These are phyloP conservation scores for Chromoteleia sp. DNA, from an alignment of 2,888 invertebrate genomes.

Conservation along the genomic window DNA sequence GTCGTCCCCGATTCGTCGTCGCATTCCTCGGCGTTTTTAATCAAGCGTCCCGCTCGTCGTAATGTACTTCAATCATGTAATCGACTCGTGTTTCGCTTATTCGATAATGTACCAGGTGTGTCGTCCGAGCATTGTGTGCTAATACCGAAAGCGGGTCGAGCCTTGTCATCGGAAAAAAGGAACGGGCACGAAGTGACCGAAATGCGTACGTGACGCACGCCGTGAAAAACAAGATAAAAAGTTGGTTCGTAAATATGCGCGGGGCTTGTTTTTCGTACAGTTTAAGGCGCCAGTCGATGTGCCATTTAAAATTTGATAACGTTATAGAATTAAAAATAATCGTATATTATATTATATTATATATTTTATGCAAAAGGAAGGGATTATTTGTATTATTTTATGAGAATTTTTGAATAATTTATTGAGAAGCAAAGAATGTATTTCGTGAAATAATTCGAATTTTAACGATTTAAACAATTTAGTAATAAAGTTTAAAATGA, in stretches of 20 bases:
- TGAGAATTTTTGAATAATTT: too few species aligned
- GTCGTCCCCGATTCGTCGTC: slow-evolving; percentile 32
- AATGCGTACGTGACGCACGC: slow-evolving; percentile 5
- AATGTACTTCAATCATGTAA: slow-evolving; percentile 68
- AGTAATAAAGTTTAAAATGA: too few species aligned
- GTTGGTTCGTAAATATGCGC: background rate
- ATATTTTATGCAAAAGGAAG: too few species aligned
- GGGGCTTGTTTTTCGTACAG: background rate
- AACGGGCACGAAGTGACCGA: slow-evolving; percentile 13
- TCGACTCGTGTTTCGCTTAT: slow-evolving; percentile 70
- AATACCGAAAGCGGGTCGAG: slow-evolving; percentile 71
- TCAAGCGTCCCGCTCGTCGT: slow-evolving; percentile 49
- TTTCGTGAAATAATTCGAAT: too few species aligned
- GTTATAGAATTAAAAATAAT: too few species aligned
- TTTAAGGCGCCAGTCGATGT: background rate
- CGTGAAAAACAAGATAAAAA: background rate
- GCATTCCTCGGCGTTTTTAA: slow-evolving; percentile 58
- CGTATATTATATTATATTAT: too few species aligned
- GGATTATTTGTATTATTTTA: too few species aligned
- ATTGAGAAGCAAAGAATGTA: too few species aligned
- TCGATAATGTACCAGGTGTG: slow-evolving; percentile 75
- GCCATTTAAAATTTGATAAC: background rate
- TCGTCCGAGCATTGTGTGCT: slow-evolving; percentile 77
- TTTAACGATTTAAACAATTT: too few species aligned
- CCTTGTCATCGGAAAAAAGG: slow-evolving; percentile 53